Percentiles rank a stretch among this genome's conserved stretches.
Conservation (phyloP, 2,797 vertebrate genomes). For the Leucoraja ocellata region DNA sequence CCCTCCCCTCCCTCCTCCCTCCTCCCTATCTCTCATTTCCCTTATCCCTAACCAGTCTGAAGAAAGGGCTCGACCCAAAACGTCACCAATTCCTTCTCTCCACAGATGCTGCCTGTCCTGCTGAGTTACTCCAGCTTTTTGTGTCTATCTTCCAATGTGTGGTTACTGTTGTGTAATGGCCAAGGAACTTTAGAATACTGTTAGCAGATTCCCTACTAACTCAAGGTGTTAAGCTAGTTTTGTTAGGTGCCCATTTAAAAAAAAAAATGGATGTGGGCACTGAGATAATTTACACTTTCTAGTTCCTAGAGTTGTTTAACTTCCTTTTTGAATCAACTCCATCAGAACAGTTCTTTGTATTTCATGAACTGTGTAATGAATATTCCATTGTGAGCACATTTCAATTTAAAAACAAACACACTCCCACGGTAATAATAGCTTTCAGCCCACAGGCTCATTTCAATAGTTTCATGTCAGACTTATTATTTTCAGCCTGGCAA, state of each 20-base stretch:
- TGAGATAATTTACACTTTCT: neutral
- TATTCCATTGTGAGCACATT: constrained; percentile 21
- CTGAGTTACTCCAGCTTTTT: no score
- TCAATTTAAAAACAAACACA: constrained; percentile 12
- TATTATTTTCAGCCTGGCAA: constrained; percentile 14
- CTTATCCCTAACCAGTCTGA: no score
- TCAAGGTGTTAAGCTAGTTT: neutral
- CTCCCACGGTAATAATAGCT: constrained; percentile 25
- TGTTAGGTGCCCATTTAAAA: neutral
- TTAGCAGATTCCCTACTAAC: neutral
- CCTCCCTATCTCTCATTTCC: no score
- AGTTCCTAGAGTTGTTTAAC: neutral
- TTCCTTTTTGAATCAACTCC: neutral
- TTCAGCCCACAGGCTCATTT: neutral
- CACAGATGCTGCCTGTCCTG: no score
- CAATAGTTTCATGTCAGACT: neutral
- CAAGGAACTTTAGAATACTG: neutral
- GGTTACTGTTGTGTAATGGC: neutral
- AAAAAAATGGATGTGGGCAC: neutral
- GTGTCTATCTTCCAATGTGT: neutral
- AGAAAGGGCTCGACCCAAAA: no score
- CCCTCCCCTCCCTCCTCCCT: no score
- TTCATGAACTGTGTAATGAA: neutral
- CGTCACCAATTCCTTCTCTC: no score
- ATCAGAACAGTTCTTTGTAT: constrained; percentile 29